Evolutionary conservation across 2,888 invertebrate species (phyloP), one percentile per base, ranked within the genome.

Genomic region (Dasypolia templi): DNA sequence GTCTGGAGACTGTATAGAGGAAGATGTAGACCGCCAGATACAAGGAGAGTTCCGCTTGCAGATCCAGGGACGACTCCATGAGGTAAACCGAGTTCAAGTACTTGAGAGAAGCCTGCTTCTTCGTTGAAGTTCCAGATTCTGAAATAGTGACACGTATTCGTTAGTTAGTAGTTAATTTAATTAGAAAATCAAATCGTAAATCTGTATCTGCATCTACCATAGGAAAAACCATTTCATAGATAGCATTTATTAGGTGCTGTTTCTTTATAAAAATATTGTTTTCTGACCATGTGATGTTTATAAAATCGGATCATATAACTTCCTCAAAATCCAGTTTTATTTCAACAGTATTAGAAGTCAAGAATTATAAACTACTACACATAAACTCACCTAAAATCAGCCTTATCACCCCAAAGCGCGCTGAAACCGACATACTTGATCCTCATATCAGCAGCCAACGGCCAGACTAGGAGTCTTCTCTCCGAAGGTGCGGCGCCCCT

Each of bases 121-220:
- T 97, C 97, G 88, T 97, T 97, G 93, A 97, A 97, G 89, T 97
- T 97, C 97, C 97, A 97, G 77, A 97, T 97, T 88, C 97, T 97
- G 93, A 61, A 95, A 93, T 17, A 32, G 2, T 2, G 1, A 56
- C 0, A 19, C 32, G 4, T 22, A 22, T 22, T 32, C 46, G 3
- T 19, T 19, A 7, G 19, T 46, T 46, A 46, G 7, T 19, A 6
- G 7, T 46, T 19, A 46, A 1, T 19, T n/a, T 19, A 19, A 46
- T 46, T 46, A 46, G 46, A 46, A 46, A 46, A 46, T 46, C 19
- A 46, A 46, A 17, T 46, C 17, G 5, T 1, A 17, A 17, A 44
- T 3, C 14, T 44, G 14, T 44, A 44, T 44, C 17, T 44, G 3
- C 44, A 44, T 44, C 44, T 44, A 4, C 17, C 17, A 44, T 4